These are phyloP conservation scores for Microcebus jonahi DNA, from an alignment of 2,113 vertebrate species.

Conservation along the genomic window DNA sequence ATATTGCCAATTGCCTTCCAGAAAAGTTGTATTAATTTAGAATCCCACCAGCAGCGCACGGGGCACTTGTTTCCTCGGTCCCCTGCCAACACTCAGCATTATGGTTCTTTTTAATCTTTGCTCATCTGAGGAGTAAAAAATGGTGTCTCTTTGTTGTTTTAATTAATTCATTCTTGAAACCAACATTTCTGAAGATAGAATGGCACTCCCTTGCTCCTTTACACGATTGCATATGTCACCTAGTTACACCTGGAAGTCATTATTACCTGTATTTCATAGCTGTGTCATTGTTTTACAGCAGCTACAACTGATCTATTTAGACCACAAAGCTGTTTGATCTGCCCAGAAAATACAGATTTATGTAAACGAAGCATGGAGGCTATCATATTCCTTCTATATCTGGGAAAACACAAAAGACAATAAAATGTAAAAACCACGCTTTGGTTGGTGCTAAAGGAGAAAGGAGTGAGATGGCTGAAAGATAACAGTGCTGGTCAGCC, in stretches of 20 bases:
- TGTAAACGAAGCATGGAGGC: neutral
- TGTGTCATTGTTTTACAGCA: neutral
- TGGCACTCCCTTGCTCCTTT: neutral
- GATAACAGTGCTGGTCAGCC: constrained; percentile 81
- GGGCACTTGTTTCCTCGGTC: neutral
- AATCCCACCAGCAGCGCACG: constrained; percentile 3
- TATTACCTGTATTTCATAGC: neutral
- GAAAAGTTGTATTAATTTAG: constrained; percentile 63
- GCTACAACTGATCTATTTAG: neutral
- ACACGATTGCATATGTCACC: neutral
- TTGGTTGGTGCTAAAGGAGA: neutral
- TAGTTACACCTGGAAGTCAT: neutral
- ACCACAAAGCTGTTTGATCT: neutral
- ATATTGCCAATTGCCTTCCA: constrained; percentile 46
- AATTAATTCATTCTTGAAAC: constrained; percentile 63
- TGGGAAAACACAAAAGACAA: constrained; percentile 51
- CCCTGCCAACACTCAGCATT: constrained; percentile 25
- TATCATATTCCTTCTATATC: constrained; percentile 46
- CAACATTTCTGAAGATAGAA: constrained; percentile 25
- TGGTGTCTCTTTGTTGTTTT: constrained; percentile 62
- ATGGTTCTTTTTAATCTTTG: constrained; percentile 67
- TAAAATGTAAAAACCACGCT: neutral
- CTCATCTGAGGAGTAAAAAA: constrained; percentile 63
- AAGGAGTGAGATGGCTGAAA: constrained; percentile 58
- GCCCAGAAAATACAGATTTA: constrained; percentile 43